phyloP scores from a whole-genome alignment of 2,888 invertebrate species.

The Synergus gifuensis region DNA sequence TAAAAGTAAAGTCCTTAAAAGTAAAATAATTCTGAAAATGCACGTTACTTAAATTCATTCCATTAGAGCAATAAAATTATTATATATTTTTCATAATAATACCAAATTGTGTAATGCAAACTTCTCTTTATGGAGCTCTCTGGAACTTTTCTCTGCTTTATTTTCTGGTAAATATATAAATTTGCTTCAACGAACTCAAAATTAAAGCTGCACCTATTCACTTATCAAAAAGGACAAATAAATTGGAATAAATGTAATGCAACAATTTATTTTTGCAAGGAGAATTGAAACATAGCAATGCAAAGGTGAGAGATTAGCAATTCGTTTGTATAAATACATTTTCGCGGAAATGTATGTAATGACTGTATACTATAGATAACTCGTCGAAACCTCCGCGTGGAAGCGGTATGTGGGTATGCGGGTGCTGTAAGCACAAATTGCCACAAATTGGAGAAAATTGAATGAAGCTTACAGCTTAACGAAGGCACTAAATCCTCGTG shows the following conservation, averaged over 20 bases:
- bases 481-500: slow-evolving; percentile 74
- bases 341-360: slow-evolving; percentile 1
- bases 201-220: no score
- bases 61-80: no score
- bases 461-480: slow-evolving; percentile 76
- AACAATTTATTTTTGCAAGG: neutral
- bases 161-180: no score
- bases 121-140: no score
- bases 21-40: no score
- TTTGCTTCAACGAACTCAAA: no score
- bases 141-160: no score
- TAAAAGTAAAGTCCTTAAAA: no score
- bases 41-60: no score
- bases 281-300: neutral
- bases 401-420: slow-evolving; percentile 57
- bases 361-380: slow-evolving; percentile 39
- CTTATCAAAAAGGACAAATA: neutral
- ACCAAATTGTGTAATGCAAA: no score
- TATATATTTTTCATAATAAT: no score
- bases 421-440: slow-evolving; percentile 75
- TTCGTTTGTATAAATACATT: neutral
- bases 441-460: slow-evolving; percentile 77
- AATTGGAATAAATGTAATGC: neutral
- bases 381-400: slow-evolving; percentile 47
- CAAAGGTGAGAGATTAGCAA: neutral